A percentile compares a stretch with the other conserved stretches of the same genome.
These are phyloP conservation scores for Bruchidius siliquastri DNA, from an alignment of 2,888 invertebrate species.

Conservation along the genomic window DNA sequence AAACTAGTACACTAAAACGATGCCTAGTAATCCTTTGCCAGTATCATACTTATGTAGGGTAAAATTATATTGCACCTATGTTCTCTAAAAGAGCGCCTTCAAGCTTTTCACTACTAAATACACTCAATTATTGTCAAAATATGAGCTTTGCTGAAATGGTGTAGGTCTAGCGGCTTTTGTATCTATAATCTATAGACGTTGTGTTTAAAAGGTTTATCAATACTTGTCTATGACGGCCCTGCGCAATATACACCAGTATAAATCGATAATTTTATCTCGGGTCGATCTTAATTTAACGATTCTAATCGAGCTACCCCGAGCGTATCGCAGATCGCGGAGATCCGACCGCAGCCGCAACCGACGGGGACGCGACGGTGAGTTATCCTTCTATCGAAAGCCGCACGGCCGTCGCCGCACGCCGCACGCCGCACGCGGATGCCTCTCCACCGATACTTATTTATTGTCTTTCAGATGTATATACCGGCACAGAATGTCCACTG, in stretches of 20 bases:
- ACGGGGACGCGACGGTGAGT: slow-evolving; percentile 1
- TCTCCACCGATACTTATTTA: not conserved
- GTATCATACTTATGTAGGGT: too few species aligned
- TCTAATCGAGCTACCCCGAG: slow-evolving; percentile 33
- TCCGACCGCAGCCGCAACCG: slow-evolving; percentile 7
- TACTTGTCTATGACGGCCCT: not conserved
- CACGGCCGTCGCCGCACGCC: not conserved
- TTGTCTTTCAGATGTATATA: not conserved
- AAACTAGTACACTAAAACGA: too few species aligned
- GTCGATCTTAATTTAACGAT: slow-evolving; percentile 31
- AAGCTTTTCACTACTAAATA: too few species aligned
- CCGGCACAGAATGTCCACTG: not conserved
- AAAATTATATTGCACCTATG: too few species aligned
- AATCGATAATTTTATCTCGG: slow-evolving; percentile 21
- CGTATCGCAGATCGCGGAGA: slow-evolving; percentile 31
- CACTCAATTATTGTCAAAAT: too few species aligned
- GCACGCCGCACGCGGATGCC: not conserved
- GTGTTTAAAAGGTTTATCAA: not conserved
- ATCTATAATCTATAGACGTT: too few species aligned
- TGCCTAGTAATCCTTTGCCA: too few species aligned
- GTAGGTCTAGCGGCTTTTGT: too few species aligned
- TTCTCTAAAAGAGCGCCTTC: too few species aligned
- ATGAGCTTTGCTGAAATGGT: too few species aligned
- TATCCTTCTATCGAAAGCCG: not conserved
- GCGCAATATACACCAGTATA: not conserved